Evolutionary conservation across 1,140 invertebrate genomes (phyloP).

Genomic region (Temnothorax nylanderi): DNA sequence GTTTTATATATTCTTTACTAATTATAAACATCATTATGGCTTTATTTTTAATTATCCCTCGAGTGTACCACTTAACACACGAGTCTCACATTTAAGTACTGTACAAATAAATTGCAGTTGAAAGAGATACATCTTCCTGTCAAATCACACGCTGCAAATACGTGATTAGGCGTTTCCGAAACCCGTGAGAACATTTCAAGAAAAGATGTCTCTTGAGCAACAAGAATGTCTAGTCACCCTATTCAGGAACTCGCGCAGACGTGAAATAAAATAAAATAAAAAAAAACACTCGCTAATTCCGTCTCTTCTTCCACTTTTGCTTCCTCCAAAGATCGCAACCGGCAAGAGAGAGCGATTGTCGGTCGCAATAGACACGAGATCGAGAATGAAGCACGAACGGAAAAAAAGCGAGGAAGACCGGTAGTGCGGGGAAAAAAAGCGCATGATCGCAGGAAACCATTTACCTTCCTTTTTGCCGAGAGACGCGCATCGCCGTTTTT

Average conservation of each 20-base stretch:
- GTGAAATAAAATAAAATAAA: constrained; percentile 1
- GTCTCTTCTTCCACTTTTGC: constrained; percentile 2
- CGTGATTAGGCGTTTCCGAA: background rate
- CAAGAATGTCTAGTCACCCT: background rate
- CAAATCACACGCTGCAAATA: background rate
- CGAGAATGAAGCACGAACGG: background rate
- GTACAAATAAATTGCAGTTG: background rate
- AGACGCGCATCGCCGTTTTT: constrained; percentile 41
- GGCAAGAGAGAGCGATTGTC: constrained; percentile 2
- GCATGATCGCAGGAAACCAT: constrained; percentile 32
- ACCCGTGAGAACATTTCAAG: constrained; percentile 11
- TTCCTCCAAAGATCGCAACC: background rate
- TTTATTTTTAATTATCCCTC: background rate
- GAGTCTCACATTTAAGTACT: background rate
- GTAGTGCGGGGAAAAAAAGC: background rate
- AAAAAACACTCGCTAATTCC: background rate
- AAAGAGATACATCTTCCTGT: background rate
- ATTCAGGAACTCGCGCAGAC: constrained; percentile 15
- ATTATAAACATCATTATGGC: background rate
- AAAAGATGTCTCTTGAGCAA: background rate
- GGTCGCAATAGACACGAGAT: constrained; percentile 25
- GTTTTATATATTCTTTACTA: background rate
- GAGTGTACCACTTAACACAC: background rate
- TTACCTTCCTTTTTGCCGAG: constrained; percentile 37
- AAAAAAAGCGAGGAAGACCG: background rate